Evolutionary conservation across 2,888 invertebrate species (phyloP).

Genomic region (Tiliacea aurago): DNA sequence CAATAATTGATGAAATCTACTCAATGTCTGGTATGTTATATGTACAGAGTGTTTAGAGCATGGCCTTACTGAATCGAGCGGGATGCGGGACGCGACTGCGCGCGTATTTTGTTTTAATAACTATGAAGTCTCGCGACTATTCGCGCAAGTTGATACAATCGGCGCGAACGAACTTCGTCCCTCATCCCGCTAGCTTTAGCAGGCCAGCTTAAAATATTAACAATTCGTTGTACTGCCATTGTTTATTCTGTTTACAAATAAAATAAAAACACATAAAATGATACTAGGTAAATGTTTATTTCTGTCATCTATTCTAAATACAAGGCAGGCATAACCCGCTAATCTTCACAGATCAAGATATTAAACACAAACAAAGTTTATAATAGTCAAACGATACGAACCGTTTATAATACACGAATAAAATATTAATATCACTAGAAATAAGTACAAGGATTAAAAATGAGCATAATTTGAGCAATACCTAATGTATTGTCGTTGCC

Average conservation of each 20-base stretch:
- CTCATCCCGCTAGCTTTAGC: background rate
- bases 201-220: background rate
- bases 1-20: conserved; percentile 40
- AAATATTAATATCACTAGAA: conserved; percentile 76
- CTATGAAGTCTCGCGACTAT: background rate
- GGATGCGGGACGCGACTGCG: background rate
- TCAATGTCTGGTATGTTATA: conserved; percentile 5
- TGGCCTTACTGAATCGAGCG: background rate
- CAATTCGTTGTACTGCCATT: conserved; percentile 18
- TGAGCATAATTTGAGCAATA: conserved; percentile 89
- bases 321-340: conserved; percentile 78
- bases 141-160: background rate
- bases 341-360: conserved; percentile 81
- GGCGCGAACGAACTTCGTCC: background rate
- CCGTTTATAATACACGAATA: conserved; percentile 63
- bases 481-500: conserved; percentile 85
- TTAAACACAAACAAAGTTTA: conserved; percentile 71
- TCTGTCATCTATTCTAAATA: conserved; percentile 86
- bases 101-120: background rate
- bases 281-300: conserved; percentile 89
- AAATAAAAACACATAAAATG: conserved; percentile 72
- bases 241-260: conserved; percentile 40
- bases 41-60: background rate
- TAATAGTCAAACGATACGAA: conserved; percentile 60
- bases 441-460: conserved; percentile 75